Conservation (phyloP, 1,140 invertebrate genomes). For the Stenopsyche tienmushanensis region DNA sequence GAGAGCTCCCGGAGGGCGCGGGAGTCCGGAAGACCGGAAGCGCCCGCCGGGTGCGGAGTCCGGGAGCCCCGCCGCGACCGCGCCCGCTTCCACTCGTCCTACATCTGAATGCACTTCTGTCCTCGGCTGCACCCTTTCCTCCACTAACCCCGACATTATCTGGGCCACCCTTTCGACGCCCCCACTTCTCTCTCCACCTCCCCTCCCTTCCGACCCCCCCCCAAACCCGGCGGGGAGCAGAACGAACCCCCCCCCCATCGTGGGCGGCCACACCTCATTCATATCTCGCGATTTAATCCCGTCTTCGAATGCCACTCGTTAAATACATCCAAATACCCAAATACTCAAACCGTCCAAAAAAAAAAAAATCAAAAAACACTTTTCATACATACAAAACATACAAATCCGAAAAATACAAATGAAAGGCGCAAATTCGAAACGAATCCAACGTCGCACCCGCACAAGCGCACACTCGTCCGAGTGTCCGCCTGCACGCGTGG, state of each 20-base stretch:
- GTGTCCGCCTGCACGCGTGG: conserved; percentile 52
- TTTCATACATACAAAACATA: too few relatives aligned
- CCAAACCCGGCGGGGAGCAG: not conserved
- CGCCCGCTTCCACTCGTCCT: conserved; percentile 18
- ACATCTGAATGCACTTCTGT: conserved; percentile 29
- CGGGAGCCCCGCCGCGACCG: conserved; percentile 4
- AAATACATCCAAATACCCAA: too few relatives aligned
- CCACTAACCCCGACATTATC: conserved; percentile 47
- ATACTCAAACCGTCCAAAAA: too few relatives aligned
- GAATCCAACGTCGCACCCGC: too few relatives aligned
- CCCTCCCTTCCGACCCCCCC: conserved; percentile 36
- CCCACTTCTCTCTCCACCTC: conserved; percentile 44
- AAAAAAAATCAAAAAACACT: too few relatives aligned
- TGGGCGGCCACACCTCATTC: not conserved
- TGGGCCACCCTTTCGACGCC: conserved; percentile 51
- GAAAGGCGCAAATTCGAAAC: too few relatives aligned
- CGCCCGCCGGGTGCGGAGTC: too few relatives aligned
- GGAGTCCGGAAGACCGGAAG: too few relatives aligned
- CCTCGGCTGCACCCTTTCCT: conserved; percentile 27
- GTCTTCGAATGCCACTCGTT: too few relatives aligned
- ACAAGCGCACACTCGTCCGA: too few relatives aligned
- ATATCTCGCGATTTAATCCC: not conserved
- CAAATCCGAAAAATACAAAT: too few relatives aligned
- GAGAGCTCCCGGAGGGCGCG: too few relatives aligned
- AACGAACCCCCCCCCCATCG: not conserved